Base-by-base conservation (phyloP, 2,797 vertebrate genomes). In the Mus caroli region DNA sequence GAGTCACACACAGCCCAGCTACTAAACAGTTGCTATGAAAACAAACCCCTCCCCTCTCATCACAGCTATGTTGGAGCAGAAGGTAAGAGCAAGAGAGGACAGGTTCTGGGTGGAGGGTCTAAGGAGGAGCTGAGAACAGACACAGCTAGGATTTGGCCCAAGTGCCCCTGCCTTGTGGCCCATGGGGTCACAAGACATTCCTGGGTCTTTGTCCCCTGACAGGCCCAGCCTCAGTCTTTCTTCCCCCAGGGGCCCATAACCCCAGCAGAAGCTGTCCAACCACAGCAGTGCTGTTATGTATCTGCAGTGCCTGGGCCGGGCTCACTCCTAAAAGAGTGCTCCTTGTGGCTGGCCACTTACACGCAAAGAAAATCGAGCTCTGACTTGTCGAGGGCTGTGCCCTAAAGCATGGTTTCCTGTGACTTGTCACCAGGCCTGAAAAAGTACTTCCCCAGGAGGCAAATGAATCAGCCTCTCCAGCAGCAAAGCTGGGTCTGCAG, bases 391-490 rank as follows among this genome's bases (percentile, higher is more conserved):
- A 96, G 90, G 88, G 84, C 94, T 94, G 88, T 95, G 69, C 93
- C 93, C 94, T 85, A 97, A 97, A 96, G 58, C 92, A 90, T 50
- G 76, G 67, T 77, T 94, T 97, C 85, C 95, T 85, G 94, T 1
- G 14, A 95, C 94, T 95, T 60, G 93, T 82, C 62, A 2, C 90
- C 58, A 3, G 11, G 67, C 82, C 94, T 87, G 90, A 93, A 50
- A 96, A 84, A 92, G 62, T 76, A 77, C 88, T 97, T 95, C 67
- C 92, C 86, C 60, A 31, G 69, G 88, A 11, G 83, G 69, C 50
- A 95, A 95, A 86, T 1, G 67, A 78, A 91, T 76, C 89, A 37
- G 90, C 91, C 80, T 96, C 83, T 94, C 79, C 97, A 92, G 82
- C 91, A 90, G 90, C 94, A 58, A 93, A 95, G 93, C 78, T 76